Percentiles rank a stretch among this genome's conserved stretches.
Evolutionary conservation across 1,140 invertebrate genomes (phyloP).

Genomic region (Penaeus vannamei): DNA sequence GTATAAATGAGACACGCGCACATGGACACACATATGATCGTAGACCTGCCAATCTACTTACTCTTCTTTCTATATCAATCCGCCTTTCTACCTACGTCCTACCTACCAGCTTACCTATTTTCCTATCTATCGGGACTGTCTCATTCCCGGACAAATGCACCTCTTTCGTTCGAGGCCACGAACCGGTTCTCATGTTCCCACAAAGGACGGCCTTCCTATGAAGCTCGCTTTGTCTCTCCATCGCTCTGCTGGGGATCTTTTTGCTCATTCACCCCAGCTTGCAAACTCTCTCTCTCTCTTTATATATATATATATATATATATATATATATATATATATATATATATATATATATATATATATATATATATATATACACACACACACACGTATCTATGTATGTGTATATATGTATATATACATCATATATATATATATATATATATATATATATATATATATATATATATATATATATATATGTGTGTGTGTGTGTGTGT

Average conservation of each 20-base stretch:
- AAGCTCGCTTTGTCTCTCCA: neutral
- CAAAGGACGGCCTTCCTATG: too few species aligned
- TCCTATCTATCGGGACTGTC: too few species aligned
- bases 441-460: neutral
- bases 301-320: slow-evolving; percentile 23
- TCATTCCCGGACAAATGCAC: too few species aligned
- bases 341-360: neutral
- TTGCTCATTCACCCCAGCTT: neutral
- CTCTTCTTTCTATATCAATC: too few species aligned
- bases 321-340: neutral
- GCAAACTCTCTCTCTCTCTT: too few species aligned
- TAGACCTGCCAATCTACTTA: too few species aligned
- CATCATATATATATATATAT: slow-evolving; percentile 9
- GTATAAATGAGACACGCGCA: too few species aligned
- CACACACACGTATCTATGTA: neutral
- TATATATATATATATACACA: neutral
- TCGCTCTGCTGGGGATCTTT: neutral
- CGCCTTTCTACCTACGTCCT: too few species aligned
- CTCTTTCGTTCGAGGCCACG: too few species aligned
- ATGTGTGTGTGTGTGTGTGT: neutral
- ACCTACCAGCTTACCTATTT: too few species aligned
- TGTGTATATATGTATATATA: neutral
- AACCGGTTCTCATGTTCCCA: too few species aligned
- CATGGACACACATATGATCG: too few species aligned
- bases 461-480: neutral